These are phyloP conservation scores for Pelagia noctiluca DNA, from an alignment of 30 jellyfish, hydroid and myxozoan species.

Conservation along the genomic window DNA sequence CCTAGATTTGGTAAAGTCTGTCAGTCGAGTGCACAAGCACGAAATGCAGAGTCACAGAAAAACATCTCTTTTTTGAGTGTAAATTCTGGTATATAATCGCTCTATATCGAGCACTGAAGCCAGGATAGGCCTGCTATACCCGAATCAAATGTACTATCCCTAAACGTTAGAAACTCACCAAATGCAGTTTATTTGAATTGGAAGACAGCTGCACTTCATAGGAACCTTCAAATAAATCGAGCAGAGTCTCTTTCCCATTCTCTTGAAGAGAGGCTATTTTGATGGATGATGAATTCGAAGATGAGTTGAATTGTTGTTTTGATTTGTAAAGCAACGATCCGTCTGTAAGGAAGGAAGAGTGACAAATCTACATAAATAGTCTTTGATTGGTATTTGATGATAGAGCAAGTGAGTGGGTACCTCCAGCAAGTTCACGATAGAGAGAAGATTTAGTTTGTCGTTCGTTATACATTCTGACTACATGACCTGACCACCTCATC, in stretches of 20 bases:
- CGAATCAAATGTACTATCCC: neutral
- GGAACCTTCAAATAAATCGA: constrained; percentile 21
- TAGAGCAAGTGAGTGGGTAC: too few relatives aligned
- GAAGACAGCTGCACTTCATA: constrained; percentile 12
- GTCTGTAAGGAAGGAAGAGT: constrained; percentile 28
- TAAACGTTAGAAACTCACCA: constrained; percentile 19
- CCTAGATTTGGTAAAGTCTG: too few relatives aligned
- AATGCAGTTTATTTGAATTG: constrained; percentile 13
- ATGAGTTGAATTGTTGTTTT: neutral
- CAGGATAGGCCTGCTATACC: too few relatives aligned
- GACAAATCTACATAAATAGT: too few relatives aligned
- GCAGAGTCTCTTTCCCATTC: constrained; percentile 22
- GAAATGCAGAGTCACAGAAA: too few relatives aligned
- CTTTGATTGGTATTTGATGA: too few relatives aligned
- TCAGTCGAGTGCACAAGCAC: too few relatives aligned
- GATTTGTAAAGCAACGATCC: neutral
- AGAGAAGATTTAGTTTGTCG: too few relatives aligned
- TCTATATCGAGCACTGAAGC: neutral
- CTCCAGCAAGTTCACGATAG: too few relatives aligned
- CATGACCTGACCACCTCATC: too few relatives aligned
- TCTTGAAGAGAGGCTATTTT: constrained; percentile 2
- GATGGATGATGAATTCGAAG: neutral
- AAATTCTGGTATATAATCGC: neutral
- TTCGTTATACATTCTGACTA: too few relatives aligned
- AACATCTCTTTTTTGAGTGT: too few relatives aligned